Conservation (phyloP, 2,797 vertebrate genomes). For the Poecile montanus region DNA sequence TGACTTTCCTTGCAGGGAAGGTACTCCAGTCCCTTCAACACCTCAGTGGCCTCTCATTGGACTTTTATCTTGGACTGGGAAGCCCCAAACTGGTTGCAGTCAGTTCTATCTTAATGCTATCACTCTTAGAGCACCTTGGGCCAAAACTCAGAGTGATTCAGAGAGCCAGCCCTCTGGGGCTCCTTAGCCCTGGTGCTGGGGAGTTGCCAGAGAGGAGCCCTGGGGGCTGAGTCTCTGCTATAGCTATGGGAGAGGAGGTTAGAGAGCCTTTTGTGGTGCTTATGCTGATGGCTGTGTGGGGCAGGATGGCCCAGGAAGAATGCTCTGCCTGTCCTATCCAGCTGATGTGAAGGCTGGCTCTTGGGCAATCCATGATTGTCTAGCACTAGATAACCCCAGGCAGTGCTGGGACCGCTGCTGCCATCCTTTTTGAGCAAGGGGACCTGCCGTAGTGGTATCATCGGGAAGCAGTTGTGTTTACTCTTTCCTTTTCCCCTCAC, state of each 20-base stretch:
- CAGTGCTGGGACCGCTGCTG: neutral
- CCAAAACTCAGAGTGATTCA: neutral
- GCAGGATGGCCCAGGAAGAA: neutral
- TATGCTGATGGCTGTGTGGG: neutral
- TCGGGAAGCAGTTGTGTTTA: neutral
- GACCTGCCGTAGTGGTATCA: accelerated
- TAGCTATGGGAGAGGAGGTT: neutral
- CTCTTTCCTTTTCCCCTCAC: neutral
- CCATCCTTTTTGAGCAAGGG: neutral
- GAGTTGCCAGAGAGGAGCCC: neutral
- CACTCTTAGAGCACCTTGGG: neutral
- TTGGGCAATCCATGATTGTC: neutral
- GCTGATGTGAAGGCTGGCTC: neutral
- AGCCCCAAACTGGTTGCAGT: neutral
- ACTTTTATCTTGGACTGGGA: neutral
- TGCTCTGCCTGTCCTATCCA: accelerated
- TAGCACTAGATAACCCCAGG: accelerated
- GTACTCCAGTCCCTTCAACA: neutral
- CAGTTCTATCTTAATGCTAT: neutral
- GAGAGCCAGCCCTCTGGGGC: neutral
- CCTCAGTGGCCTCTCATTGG: neutral
- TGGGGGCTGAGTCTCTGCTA: neutral
- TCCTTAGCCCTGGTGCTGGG: neutral
- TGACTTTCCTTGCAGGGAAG: neutral
- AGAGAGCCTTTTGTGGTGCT: neutral